phyloP scores from a whole-genome alignment of 2,113 vertebrate genomes.

The Phainopepla nitens region DNA sequence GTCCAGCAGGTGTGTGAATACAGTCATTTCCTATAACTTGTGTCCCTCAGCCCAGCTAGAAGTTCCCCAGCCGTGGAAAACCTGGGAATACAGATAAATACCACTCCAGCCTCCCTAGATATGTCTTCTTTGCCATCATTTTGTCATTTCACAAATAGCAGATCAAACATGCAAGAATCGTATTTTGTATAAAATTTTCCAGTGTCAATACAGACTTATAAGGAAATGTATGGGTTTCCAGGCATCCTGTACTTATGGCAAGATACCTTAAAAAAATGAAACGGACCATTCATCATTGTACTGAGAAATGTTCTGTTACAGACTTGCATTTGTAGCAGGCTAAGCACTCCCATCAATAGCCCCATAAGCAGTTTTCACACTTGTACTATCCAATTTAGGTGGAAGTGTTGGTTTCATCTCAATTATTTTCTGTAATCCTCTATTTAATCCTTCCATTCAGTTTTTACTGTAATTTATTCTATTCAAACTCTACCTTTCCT shows the following conservation, averaged over 20 bases:
- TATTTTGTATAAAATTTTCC: background rate
- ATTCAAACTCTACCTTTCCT: slow-evolving; percentile 20
- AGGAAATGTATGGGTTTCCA: background rate
- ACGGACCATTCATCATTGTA: background rate
- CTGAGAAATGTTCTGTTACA: background rate
- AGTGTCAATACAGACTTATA: background rate
- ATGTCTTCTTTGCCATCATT: background rate
- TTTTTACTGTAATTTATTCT: slow-evolving; percentile 44
- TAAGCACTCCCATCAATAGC: background rate
- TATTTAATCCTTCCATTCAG: slow-evolving; percentile 45
- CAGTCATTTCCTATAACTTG: background rate
- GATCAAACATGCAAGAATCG: background rate
- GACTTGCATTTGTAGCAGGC: background rate
- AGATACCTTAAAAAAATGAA: background rate
- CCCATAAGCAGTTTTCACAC: slow-evolving; percentile 53
- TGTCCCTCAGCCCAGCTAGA: background rate
- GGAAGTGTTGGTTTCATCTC: slow-evolving; percentile 35
- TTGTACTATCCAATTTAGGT: slow-evolving; percentile 52
- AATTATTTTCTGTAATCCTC: slow-evolving; percentile 58
- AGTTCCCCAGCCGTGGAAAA: background rate
- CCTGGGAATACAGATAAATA: background rate
- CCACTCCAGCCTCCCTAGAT: background rate
- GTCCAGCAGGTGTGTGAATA: background rate
- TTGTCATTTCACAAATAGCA: background rate
- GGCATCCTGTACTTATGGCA: background rate